These are phyloP conservation scores for Corythornis madagascariensis DNA, from an alignment of 2,113 vertebrate species.

Conservation along the genomic window DNA sequence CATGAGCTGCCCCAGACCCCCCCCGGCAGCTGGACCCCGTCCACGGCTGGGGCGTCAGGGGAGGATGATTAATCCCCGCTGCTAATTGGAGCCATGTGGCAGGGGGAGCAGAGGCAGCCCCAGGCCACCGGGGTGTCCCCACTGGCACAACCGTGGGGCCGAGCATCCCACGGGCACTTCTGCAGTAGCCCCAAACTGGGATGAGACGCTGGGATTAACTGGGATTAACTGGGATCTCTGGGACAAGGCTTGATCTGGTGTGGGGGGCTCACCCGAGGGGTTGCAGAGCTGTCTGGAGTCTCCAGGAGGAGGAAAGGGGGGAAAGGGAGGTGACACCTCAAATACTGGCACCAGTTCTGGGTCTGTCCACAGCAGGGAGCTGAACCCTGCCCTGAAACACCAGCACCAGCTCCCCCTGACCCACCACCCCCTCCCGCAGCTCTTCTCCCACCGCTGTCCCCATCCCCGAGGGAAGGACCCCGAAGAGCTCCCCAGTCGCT, in stretches of 20 bases:
- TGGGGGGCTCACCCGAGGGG: neutral
- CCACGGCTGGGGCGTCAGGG: neutral
- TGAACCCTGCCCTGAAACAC: neutral
- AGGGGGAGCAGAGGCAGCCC: fast-evolving
- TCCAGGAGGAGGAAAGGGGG: neutral
- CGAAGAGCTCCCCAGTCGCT: neutral
- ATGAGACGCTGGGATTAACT: neutral
- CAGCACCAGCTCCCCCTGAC: fast-evolving
- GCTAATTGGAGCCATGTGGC: constrained; percentile 60
- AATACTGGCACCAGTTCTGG: too few relatives aligned
- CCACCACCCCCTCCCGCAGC: neutral
- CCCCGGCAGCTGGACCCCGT: neutral
- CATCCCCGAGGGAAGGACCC: neutral
- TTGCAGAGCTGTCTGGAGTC: neutral
- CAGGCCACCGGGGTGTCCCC: fast-evolving
- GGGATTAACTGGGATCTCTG: neutral
- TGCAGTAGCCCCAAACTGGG: neutral
- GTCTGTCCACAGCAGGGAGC: neutral
- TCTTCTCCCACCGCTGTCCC: neutral
- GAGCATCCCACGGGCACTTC: neutral
- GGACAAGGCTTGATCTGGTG: neutral
- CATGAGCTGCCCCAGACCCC: neutral
- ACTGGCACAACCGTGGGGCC: too few relatives aligned
- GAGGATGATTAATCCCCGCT: neutral
- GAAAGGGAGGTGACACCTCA: neutral